Evolutionary conservation across 35 echinoderm and acorn worm species (phyloP), one percentile per base, ranked within the genome.

Genomic region (Acanthaster planci): DNA sequence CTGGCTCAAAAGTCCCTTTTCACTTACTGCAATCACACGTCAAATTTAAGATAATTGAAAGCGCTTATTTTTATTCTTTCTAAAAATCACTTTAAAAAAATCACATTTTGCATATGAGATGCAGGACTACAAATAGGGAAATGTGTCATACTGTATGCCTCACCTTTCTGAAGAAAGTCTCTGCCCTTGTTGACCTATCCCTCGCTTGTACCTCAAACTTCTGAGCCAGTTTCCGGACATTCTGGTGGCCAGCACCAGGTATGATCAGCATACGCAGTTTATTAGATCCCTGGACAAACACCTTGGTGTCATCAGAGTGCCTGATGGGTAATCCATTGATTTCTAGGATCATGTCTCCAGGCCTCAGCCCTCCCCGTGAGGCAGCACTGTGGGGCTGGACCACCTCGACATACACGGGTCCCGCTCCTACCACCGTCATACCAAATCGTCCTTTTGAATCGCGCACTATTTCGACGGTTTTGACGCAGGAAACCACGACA

Each of bases 281-380:
- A 8, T 81, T 55, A 30, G 92, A 87, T 75, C 88, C 96, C 21
- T 68, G 67, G 22, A 93, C 92, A 79, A 99, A 99, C 56, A 99
- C 55, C 82, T 99, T 99, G 0, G 96, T 92, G 91, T 94, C 92
- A 75, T 99, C 96, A 22, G 92, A 99, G 84, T 99, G 96, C 56
- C 92, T 93, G 76, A 99, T 99, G 55, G 85, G 86, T 10, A 94
- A 59, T 54, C 96, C 96, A 75, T 99, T 99, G 37, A 99, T 99
- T 90, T 99, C 96, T 38, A 99, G 79, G 19, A 99, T 86, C 96
- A 99, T 99, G 81, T 99, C 96, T 8, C 96, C 96, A 1, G 81
- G 76, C 38, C 90, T 86, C 18, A 94, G 47, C 14, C 96, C 96
- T 0, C 81, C 88, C 34, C 55, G 79, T 30, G 88, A 77, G 2